Evolutionary conservation across 2,113 vertebrate genomes (phyloP), one percentile per base, ranked within the genome.

Genomic region (Stegastes partitus): DNA sequence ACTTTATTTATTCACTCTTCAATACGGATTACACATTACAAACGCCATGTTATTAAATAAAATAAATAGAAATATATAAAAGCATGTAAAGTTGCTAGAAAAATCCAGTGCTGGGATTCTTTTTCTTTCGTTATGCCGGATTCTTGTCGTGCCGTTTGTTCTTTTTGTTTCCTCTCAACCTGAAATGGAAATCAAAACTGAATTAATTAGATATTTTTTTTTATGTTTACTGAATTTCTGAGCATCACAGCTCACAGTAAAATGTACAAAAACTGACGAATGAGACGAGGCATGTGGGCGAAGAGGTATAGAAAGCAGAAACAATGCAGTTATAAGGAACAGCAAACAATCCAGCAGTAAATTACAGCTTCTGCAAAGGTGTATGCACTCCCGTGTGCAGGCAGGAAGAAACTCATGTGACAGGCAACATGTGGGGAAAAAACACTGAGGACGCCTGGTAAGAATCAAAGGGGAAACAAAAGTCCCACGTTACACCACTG

Each of bases 81-180:
- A 65, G 11, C 0, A 9, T 2, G 45, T 61, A 49, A 9, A 7
- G 59, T 23, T 57, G 42, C 0, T 21, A 50, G 2, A n/a, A 9
- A 26, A 22, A 18, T 70, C n/a, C 45, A 55, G 16, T 22, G 34
- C 44, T 18, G 14, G 16, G 9, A 61, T n/a, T 19, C 14, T 28
- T 2, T 5, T 49, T 55, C 19, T 9, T 59, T 21, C 45, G 14
- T 54, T 26, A 42, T 2, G 7, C 12, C 49, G 0, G 0, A 15
- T 22, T 8, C 49, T 72, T 21, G 2, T 54, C 26, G 21, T 39
- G 12, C 6, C 0, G 19, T 42, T 63, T 69, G 16, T 34, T 31
- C 9, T 68, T 50, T 9, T 59, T 74, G 28, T 1, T 19, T 39
- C 16, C 56, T 8, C 2, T 68, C 47, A 87, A 21, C 39, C 91